Conservation (phyloP, 2,113 vertebrate species). For the Lathamus discolor region DNA sequence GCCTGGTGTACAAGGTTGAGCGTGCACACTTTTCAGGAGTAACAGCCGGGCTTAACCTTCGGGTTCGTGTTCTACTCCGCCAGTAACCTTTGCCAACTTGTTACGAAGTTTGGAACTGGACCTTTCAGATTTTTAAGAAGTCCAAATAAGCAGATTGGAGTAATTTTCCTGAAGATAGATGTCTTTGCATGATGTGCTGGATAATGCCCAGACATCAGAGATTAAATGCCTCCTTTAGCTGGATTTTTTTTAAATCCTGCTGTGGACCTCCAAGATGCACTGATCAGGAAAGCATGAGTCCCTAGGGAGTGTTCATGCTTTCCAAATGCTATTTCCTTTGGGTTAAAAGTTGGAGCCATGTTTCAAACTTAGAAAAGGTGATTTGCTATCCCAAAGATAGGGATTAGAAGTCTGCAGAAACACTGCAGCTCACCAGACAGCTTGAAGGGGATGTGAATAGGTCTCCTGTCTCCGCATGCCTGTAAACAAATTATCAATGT, state of each 20-base stretch:
- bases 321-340: not conserved
- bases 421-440: accelerated
- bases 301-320: not conserved
- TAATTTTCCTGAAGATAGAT: not conserved
- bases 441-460: not conserved
- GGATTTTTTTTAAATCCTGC: not conserved
- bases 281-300: not conserved
- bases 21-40: accelerated
- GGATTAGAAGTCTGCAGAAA: not conserved
- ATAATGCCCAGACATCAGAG: not conserved
- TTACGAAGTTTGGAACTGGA: not conserved
- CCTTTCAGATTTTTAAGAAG: not conserved
- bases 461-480: not conserved
- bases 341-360: not conserved
- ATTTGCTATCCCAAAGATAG: not conserved
- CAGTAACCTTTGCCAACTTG: not conserved
- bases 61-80: not conserved
- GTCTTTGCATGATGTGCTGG: not conserved
- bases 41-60: not conserved
- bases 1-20: not conserved
- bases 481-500: not conserved
- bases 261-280: not conserved
- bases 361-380: not conserved
- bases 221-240: not conserved
- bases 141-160: not conserved